phyloP scores from a whole-genome alignment of 92 coral and sea anemone genomes.

The Porites divaricata region DNA sequence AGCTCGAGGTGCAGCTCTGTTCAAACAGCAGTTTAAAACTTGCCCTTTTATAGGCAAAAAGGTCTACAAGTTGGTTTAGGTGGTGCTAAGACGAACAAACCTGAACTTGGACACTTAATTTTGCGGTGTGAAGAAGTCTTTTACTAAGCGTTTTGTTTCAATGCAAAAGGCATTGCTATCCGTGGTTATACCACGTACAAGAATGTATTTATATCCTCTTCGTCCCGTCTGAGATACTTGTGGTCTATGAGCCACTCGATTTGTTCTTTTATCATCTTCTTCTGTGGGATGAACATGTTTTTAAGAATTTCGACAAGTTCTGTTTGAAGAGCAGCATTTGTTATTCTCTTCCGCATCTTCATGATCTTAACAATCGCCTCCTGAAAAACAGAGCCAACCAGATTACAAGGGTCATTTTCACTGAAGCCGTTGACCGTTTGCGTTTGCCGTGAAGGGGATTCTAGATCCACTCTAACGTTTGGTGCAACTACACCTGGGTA shows the following conservation, averaged over 20 bases:
- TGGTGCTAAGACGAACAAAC: too few species aligned
- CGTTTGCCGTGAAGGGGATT: too few species aligned
- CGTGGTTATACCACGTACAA: conserved; percentile 77
- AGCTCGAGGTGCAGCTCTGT: too few species aligned
- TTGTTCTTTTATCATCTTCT: conserved; percentile 98
- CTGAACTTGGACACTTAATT: not conserved
- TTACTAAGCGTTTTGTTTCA: too few species aligned
- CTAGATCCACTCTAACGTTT: too few species aligned
- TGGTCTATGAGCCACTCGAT: conserved; percentile 98
- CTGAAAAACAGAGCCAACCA: conserved; percentile 37
- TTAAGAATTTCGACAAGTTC: conserved; percentile 97
- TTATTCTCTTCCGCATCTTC: conserved; percentile 95
- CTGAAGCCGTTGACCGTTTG: too few species aligned
- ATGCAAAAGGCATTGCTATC: too few species aligned
- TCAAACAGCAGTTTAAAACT: too few species aligned
- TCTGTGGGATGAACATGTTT: conserved; percentile 99
- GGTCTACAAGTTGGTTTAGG: too few species aligned
- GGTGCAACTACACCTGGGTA: too few species aligned
- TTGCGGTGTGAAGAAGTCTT: not conserved
- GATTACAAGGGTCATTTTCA: not conserved
- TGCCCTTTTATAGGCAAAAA: too few species aligned
- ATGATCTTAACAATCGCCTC: conserved; percentile 97
- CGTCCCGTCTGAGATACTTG: conserved; percentile 92
- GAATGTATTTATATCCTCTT: conserved; percentile 90
- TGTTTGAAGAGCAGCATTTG: conserved; percentile 96